A percentile compares a stretch with the other conserved stretches of the same genome.
Evolutionary conservation across 1,140 invertebrate genomes (phyloP).

Genomic region (Formica exsecta): DNA sequence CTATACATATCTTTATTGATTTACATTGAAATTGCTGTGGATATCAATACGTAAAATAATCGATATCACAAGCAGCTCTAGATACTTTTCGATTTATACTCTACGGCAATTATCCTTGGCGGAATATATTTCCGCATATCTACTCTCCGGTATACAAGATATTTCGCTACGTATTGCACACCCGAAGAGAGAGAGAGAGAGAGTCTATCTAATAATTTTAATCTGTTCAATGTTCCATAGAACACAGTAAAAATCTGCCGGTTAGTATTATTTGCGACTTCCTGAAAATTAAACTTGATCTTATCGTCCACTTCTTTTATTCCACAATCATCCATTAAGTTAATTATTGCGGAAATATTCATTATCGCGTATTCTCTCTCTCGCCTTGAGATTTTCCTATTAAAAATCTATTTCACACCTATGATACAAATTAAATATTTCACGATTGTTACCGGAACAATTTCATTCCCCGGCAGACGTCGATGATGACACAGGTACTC

Average conservation of each 20-base stretch:
- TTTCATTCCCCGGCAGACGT: constrained; percentile 3
- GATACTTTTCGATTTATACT: constrained; percentile 11
- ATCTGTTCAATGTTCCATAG: constrained; percentile 40
- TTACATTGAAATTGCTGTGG: neutral
- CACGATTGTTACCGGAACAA: neutral
- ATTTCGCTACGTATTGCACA: neutral
- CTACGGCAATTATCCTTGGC: constrained; percentile 15
- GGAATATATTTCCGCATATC: constrained; percentile 34
- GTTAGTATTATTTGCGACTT: constrained; percentile 1
- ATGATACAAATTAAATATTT: neutral
- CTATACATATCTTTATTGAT: neutral
- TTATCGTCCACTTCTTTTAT: neutral
- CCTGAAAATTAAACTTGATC: neutral
- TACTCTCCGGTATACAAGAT: neutral
- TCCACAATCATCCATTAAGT: neutral
- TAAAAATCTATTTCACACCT: neutral
- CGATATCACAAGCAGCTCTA: neutral
- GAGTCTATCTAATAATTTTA: neutral
- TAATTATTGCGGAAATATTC: neutral
- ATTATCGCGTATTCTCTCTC: neutral
- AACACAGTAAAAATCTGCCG: neutral
- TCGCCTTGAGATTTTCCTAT: neutral
- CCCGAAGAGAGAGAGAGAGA: neutral
- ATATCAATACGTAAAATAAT: constrained; percentile 20
- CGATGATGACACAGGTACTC: neutral